Evolutionary conservation across 2,797 vertebrate genomes (phyloP), one percentile per base, ranked within the genome.

Genomic region (Orestias chungarensis): DNA sequence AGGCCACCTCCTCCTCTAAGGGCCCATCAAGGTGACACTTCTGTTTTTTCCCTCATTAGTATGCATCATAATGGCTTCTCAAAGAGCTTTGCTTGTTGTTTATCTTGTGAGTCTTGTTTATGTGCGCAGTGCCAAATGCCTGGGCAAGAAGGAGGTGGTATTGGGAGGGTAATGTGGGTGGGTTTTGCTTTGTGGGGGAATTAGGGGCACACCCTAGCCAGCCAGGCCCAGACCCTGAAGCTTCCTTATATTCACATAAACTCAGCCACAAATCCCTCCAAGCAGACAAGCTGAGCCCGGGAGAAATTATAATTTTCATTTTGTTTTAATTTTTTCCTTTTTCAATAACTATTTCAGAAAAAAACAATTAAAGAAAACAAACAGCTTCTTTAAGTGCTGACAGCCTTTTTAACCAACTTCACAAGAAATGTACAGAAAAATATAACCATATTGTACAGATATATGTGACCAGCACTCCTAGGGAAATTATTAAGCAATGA

Each of bases 381-480:
- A 95, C 96, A 96, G 97, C 96, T 98, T 98, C 95, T 97, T 98
- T 98, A 97, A 98, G 96, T 99, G 97, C 98, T 99, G 98, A 98
- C 96, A 97, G 97, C 97, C 98, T 99, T 99, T 99, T 99, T 99
- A 99, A 99, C 95, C 96, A 95, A 99, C 96, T 96, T 97, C 97
- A 95, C 93, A 94, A 93, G 94, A 93, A 97, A 96, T 99, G 97
- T 98, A 99, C 97, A 99, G 96, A 97, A 82, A 91, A 93, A 88
- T 82, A 91, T 92, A 97, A 96, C 95, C 95, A 96, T 98, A 97
- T 98, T 99, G 98, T 99, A 99, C 98, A 99, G 97, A 97, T 96
- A 96, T 97, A 97, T 96, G 96, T 98, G 97, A 95, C 97, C 97
- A 99, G 97, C 97, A 98, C 97, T 98, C 95, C 93, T 95, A 95